A percentile compares a stretch with the other conserved stretches of the same genome.
These are phyloP conservation scores for Drosophila tropicalis DNA, from an alignment of 1,140 invertebrate species.

Conservation along the genomic window DNA sequence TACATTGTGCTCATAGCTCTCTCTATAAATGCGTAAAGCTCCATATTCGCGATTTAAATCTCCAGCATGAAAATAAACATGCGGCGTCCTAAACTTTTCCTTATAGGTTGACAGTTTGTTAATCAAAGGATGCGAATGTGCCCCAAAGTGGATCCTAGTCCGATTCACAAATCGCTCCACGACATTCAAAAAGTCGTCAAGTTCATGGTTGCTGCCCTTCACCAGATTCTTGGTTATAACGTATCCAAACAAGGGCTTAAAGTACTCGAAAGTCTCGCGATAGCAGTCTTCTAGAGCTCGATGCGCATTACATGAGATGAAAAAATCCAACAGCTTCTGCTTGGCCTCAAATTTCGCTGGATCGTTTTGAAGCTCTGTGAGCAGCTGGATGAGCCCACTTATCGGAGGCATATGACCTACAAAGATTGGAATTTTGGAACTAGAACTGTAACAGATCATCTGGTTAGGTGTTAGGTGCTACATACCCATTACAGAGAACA, in stretches of 20 bases:
- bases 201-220: constrained; percentile 45
- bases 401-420: constrained; percentile 62
- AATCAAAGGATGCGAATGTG: constrained; percentile 40
- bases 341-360: constrained; percentile 68
- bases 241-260: constrained; percentile 75
- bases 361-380: constrained; percentile 68
- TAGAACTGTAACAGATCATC: no score
- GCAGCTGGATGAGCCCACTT: constrained; percentile 59
- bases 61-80: constrained; percentile 61
- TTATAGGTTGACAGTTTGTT: constrained; percentile 51
- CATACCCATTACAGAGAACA: constrained; percentile 76
- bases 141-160: constrained; percentile 27
- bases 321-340: constrained; percentile 74
- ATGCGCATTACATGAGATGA: constrained; percentile 68
- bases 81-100: constrained; percentile 63
- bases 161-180: constrained; percentile 53
- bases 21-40: constrained; percentile 60
- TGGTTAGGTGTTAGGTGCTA: background rate
- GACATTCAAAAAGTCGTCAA: constrained; percentile 55
- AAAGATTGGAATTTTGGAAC: background rate
- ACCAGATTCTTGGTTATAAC: constrained; percentile 70
- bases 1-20: constrained; percentile 77
- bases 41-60: constrained; percentile 64
- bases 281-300: constrained; percentile 76
- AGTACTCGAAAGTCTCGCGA: constrained; percentile 75